Evolutionary conservation across 2,797 vertebrate genomes (phyloP).

Genomic region (Aeoliscus strigatus): DNA sequence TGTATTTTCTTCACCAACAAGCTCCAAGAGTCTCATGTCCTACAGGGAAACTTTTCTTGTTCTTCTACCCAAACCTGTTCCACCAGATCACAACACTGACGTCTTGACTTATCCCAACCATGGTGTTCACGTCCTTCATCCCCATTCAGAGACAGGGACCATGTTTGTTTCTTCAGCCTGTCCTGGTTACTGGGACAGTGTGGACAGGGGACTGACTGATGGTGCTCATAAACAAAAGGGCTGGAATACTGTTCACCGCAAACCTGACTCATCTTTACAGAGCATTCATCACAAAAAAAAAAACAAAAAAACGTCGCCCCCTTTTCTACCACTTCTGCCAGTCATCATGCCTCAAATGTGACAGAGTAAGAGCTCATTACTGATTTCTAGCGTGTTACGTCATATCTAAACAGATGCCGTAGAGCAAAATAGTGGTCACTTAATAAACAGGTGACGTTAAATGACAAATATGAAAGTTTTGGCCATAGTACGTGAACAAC

Average conservation of each 20-base stretch:
- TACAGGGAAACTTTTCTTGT: conserved; percentile 60
- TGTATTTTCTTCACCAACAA: conserved; percentile 17
- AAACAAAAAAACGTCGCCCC: too few relatives aligned
- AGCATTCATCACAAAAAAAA: too few relatives aligned
- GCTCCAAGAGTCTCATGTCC: conserved; percentile 14
- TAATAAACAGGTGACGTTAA: conserved; percentile 40
- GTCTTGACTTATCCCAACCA: conserved; percentile 16
- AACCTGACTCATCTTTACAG: too few relatives aligned
- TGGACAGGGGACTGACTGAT: too few relatives aligned
- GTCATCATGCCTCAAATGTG: too few relatives aligned
- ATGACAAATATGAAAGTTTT: conserved; percentile 5
- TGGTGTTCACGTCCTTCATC: neutral
- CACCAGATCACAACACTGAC: conserved; percentile 44
- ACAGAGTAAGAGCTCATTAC: too few relatives aligned
- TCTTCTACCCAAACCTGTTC: conserved; percentile 77
- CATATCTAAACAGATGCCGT: neutral
- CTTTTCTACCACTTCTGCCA: too few relatives aligned
- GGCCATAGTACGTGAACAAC: neutral
- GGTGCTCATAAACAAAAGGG: too few relatives aligned
- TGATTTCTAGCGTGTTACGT: conserved; percentile 2
- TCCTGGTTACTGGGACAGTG: too few relatives aligned
- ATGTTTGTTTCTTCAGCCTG: too few relatives aligned
- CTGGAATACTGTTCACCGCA: too few relatives aligned
- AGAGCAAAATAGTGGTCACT: conserved; percentile 9
- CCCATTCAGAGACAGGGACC: neutral